Evolutionary conservation across 2,113 vertebrate species (phyloP).

Genomic region (Zingel zingel): DNA sequence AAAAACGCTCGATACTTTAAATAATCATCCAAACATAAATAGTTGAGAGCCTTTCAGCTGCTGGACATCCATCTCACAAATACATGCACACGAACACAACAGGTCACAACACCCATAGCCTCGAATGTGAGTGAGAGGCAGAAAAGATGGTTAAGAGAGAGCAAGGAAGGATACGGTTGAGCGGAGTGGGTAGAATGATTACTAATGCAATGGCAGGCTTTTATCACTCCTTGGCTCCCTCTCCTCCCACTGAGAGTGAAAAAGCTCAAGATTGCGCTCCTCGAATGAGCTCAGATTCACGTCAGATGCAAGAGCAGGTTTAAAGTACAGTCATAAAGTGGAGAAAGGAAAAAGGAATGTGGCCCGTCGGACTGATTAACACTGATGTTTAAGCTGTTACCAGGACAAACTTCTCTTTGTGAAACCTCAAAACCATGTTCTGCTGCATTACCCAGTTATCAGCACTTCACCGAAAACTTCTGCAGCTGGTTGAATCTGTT

Average conservation of each 20-base stretch:
- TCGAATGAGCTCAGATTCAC: slow-evolving; percentile 15
- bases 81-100: neutral
- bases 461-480: slow-evolving; percentile 32
- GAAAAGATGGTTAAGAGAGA: slow-evolving; percentile 2
- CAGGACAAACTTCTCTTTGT: slow-evolving; percentile 13
- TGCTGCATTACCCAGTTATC: slow-evolving; percentile 49
- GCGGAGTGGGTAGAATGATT: slow-evolving; percentile 26
- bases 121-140: slow-evolving; percentile 11
- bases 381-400: slow-evolving; percentile 4
- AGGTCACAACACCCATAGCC: neutral
- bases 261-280: slow-evolving; percentile 9
- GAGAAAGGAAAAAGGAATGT: neutral
- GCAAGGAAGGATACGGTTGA: slow-evolving; percentile 29
- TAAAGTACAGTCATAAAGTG: neutral
- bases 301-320: slow-evolving; percentile 1
- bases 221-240: slow-evolving; percentile 25
- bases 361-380: slow-evolving; percentile 30
- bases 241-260: slow-evolving; percentile 8
- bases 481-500: slow-evolving; percentile 28
- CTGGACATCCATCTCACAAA: slow-evolving; percentile 5
- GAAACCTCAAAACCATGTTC: neutral
- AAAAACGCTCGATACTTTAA: neutral
- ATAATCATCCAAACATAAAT: neutral
- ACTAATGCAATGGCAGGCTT: slow-evolving; percentile 49
- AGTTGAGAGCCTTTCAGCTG: neutral